Conservation (phyloP, 2,797 vertebrate species). For the Acipenser oxyrinchus region DNA sequence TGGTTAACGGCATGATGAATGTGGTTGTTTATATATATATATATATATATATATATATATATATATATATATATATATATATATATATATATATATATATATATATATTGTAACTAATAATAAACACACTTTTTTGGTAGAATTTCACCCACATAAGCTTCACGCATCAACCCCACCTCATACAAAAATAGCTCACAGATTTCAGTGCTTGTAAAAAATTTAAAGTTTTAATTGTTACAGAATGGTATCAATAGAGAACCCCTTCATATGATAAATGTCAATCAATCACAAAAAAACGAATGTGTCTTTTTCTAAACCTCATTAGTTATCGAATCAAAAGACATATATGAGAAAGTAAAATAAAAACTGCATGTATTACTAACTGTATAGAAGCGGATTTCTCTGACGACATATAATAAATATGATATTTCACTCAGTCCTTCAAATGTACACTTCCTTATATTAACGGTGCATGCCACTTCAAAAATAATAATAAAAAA, state of each 20-base stretch:
- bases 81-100: no score
- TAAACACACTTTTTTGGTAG: neutral
- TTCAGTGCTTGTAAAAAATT: conserved; percentile 47
- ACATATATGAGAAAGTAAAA: conserved; percentile 45
- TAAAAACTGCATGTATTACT: conserved; percentile 29
- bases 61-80: no score
- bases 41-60: no score
- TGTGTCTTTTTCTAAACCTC: conserved; percentile 24
- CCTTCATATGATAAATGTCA: conserved; percentile 12
- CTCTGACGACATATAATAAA: conserved; percentile 72
- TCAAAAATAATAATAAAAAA: conserved; percentile 56
- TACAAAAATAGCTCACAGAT: conserved; percentile 11
- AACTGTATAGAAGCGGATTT: conserved; percentile 53
- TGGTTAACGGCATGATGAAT: neutral
- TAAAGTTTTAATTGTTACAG: conserved; percentile 45
- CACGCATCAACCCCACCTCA: neutral
- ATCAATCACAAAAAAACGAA: conserved; percentile 44
- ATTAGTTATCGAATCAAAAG: conserved; percentile 65
- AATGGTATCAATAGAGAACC: conserved; percentile 13
- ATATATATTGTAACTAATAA: neutral
- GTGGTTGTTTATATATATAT: neutral
- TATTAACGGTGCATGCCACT: conserved; percentile 67
- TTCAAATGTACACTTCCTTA: conserved; percentile 55
- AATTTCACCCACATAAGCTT: neutral
- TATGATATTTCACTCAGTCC: conserved; percentile 59